A percentile compares a stretch with the other conserved stretches of the same genome.
Evolutionary conservation across 2,888 invertebrate species (phyloP).

Genomic region (Heliothis peltigera): DNA sequence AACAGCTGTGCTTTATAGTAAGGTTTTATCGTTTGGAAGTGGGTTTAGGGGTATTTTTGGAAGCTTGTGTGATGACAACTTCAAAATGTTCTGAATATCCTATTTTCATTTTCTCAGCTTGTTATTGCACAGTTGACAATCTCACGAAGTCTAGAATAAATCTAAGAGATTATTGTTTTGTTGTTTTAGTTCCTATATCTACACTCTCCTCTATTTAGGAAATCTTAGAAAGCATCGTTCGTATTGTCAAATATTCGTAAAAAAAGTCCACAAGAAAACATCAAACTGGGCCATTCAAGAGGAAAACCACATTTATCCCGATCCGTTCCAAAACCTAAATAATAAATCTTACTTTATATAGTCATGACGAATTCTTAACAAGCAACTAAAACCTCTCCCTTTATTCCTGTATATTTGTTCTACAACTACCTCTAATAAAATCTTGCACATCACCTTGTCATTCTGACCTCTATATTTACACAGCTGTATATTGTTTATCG

Average conservation of each 20-base stretch:
- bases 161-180: too few relatives aligned
- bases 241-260: too few relatives aligned
- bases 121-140: not conserved
- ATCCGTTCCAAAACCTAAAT: not conserved
- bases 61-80: constrained; percentile 22
- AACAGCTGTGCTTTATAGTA: constrained; percentile 63
- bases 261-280: too few relatives aligned
- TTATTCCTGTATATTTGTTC: not conserved
- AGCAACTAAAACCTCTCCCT: too few relatives aligned
- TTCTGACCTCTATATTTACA: constrained; percentile 66
- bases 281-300: too few relatives aligned
- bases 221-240: too few relatives aligned
- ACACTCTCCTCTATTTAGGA: too few relatives aligned
- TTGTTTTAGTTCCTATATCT: too few relatives aligned
- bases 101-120: not conserved
- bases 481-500: constrained; percentile 70
- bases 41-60: constrained; percentile 44
- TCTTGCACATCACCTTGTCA: constrained; percentile 41
- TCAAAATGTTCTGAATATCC: not conserved
- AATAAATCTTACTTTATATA: constrained; percentile 1
- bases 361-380: not conserved
- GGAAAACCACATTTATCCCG: too few relatives aligned
- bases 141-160: too few relatives aligned
- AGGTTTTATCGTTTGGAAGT: constrained; percentile 46
- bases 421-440: constrained; percentile 21